Base-by-base conservation (phyloP, 1,140 invertebrate genomes). In the Bombus breviceps region DNA sequence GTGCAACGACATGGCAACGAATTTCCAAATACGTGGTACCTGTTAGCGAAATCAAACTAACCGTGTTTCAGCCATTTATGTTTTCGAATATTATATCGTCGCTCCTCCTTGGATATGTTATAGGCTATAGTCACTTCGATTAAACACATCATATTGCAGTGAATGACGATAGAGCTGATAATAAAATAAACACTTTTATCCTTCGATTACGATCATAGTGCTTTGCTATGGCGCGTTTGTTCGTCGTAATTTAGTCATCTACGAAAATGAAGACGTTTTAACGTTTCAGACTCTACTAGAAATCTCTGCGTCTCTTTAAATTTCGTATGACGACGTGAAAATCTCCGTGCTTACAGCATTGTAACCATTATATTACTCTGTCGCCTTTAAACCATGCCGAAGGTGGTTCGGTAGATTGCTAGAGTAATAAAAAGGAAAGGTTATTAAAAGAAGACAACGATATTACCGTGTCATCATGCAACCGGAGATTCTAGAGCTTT, bases 381-480 rank as follows among this genome's bases (percentile, higher is more conserved):
- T 15, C 15, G 28, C 28, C 34, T 12, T 32, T 34, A 41, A 43
- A 28, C 18, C 4, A 3, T 8, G 2, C n/a, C n/a, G 43, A 47
- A 43, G 34, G 6, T 53, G 47, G 18, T 53, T n/a, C 59, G 28
- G n/a, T 41, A 9, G 25, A 41, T n/a, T 43, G 41, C n/a, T 34
- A 25, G 13, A 32, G 3, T 6, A 18, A 28, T 15, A 68, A 57
- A 75, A 57, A 47, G n/a, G 34, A 59, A 77, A 59, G 2, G 39
- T 77, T n/a, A 47, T 59, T 32, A 53, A n/a, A 37, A 34, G 32
- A 15, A 47, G 28, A 47, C 28, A 57, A 74, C 57, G 64, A 66
- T 47, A 72, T 80, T 69, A 41, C 74, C 32, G 59, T 74, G 47
- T 76, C 81, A 82, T 88, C 89, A 81, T 83, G 86, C 64, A 69